These are phyloP conservation scores for Habrosyne pyritoides DNA, from an alignment of 2,888 invertebrate genomes.

Conservation along the genomic window DNA sequence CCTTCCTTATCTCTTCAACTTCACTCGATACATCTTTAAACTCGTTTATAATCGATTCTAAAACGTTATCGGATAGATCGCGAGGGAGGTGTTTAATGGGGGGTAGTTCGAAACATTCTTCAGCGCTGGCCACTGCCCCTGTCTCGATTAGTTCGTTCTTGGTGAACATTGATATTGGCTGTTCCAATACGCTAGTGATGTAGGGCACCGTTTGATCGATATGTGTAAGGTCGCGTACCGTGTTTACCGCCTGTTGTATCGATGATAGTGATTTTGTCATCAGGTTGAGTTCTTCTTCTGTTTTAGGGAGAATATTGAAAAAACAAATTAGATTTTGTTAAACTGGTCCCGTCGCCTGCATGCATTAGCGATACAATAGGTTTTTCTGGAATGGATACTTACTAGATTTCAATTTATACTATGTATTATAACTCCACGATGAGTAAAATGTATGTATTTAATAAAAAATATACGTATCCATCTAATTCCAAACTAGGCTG, in stretches of 20 bases:
- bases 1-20: constrained; percentile 56
- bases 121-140: constrained; percentile 81
- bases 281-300: constrained; percentile 65
- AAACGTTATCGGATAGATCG: constrained; percentile 69
- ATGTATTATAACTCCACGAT: too few species aligned
- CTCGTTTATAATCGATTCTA: constrained; percentile 74
- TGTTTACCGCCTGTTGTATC: constrained; percentile 73
- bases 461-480: too few species aligned
- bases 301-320: constrained; percentile 16
- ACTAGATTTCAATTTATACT: too few species aligned
- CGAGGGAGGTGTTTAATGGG: constrained; percentile 80
- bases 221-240: constrained; percentile 67
- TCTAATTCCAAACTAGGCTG: too few species aligned
- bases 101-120: constrained; percentile 90
- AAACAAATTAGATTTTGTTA: too few species aligned
- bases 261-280: constrained; percentile 78
- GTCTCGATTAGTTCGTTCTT: constrained; percentile 60
- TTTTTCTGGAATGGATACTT: too few species aligned
- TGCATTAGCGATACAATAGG: too few species aligned
- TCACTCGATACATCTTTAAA: constrained; percentile 66
- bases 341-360: too few species aligned
- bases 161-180: constrained; percentile 65
- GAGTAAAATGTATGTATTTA: too few species aligned
- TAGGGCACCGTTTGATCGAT: constrained; percentile 69
- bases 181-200: constrained; percentile 70